phyloP scores from a whole-genome alignment of 2,888 invertebrate species.

The Caenorhabditis doughertyi region DNA sequence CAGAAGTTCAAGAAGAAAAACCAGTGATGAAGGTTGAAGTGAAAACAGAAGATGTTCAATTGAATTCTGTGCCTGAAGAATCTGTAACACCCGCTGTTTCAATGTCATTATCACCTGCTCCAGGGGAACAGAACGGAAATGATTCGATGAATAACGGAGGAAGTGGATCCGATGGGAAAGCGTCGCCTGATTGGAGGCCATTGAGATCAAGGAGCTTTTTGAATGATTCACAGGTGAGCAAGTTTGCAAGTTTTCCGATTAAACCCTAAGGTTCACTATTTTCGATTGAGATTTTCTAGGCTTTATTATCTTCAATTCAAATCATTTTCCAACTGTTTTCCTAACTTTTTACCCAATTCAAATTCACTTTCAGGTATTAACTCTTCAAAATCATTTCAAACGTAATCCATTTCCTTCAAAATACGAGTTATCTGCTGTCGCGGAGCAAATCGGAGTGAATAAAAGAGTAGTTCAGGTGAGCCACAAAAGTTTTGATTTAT shows the following conservation, averaged over 20 bases:
- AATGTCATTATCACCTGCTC: constrained; percentile 46
- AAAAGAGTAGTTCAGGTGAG: constrained; percentile 87
- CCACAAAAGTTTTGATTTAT: background rate
- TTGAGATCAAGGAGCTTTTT: constrained; percentile 91
- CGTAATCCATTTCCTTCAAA: constrained; percentile 94
- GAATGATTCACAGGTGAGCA: constrained; percentile 92
- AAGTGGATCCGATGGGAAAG: constrained; percentile 42
- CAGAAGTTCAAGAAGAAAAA: background rate
- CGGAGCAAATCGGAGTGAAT: constrained; percentile 87
- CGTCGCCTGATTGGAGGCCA: constrained; percentile 78
- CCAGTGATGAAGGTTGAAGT: background rate
- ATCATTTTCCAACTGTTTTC: background rate
- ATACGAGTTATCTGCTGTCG: constrained; percentile 93
- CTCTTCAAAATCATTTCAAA: constrained; percentile 92
- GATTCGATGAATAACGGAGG: constrained; percentile 21
- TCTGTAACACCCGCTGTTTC: constrained; percentile 36
- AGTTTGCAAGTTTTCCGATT: background rate
- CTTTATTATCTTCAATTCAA: too few species aligned
- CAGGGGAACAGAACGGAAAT: constrained; percentile 49
- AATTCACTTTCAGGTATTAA: constrained; percentile 86
- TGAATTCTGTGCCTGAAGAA: constrained; percentile 33
- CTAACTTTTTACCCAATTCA: background rate
- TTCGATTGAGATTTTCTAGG: too few species aligned
- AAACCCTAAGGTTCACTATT: background rate
- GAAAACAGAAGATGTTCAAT: constrained; percentile 28